These are phyloP conservation scores for Cephus runcator DNA, from an alignment of 2,888 invertebrate species.

Conservation along the genomic window DNA sequence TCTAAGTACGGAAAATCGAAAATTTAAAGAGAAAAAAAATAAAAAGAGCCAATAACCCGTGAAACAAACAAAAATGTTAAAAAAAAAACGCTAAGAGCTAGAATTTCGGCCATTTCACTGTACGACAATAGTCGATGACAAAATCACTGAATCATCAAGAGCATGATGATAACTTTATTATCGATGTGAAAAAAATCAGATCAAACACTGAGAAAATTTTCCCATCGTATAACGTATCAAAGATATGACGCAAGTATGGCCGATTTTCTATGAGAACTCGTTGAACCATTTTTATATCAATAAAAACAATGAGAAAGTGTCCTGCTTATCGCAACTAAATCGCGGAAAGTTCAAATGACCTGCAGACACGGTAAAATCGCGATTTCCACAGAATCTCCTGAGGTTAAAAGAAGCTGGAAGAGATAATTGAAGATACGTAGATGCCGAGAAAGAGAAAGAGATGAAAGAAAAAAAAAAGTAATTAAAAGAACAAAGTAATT, in stretches of 20 bases:
- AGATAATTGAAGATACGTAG: neutral
- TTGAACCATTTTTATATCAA: neutral
- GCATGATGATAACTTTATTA: neutral
- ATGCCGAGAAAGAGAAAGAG: neutral
- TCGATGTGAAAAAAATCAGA: neutral
- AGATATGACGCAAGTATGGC: neutral
- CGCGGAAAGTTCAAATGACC: neutral
- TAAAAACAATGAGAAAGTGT: neutral
- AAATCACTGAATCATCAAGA: neutral
- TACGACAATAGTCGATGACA: neutral
- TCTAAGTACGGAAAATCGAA: neutral
- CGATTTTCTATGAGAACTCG: neutral
- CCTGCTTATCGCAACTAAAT: neutral
- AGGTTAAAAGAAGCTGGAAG: neutral
- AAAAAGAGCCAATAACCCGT: constrained; percentile 47
- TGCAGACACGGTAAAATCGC: neutral
- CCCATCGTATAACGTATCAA: neutral
- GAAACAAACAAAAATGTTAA: constrained; percentile 44
- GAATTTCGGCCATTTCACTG: neutral
- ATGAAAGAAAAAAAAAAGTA: neutral
- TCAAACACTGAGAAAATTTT: neutral
- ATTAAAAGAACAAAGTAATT: neutral
- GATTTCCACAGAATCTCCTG: neutral
- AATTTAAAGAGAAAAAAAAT: neutral
- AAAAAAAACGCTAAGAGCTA: neutral